Evolutionary conservation across 2,113 vertebrate species (phyloP).

Genomic region (Choloepus hoffmanni): DNA sequence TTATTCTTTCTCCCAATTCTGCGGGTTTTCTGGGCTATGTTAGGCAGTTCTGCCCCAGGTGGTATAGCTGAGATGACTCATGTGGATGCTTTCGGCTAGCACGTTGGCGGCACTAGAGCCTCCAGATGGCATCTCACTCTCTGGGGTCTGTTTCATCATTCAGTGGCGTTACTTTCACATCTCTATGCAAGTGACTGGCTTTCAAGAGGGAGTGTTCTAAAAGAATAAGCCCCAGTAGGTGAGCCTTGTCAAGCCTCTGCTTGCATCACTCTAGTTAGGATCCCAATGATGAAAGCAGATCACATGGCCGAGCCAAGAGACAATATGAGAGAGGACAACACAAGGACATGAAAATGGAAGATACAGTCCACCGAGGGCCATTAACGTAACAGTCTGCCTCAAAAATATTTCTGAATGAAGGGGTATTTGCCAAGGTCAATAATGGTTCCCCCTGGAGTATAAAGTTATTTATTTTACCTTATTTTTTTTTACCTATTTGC

Average conservation of each 20-base stretch:
- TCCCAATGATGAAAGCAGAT: background rate
- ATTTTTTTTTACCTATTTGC: background rate
- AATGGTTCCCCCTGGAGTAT: background rate
- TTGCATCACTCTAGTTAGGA: background rate
- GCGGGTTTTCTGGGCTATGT: background rate
- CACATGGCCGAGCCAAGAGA: background rate
- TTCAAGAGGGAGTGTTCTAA: background rate
- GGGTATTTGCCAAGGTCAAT: background rate
- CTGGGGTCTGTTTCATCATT: background rate
- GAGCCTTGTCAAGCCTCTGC: background rate
- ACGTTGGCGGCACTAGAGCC: background rate
- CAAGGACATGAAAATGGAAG: background rate
- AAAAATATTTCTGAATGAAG: background rate
- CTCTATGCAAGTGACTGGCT: background rate
- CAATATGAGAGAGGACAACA: background rate
- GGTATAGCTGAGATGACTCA: background rate
- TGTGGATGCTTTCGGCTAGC: background rate
- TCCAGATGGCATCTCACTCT: background rate
- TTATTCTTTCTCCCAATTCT: background rate
- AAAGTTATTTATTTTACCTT: background rate
- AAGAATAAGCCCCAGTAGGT: background rate
- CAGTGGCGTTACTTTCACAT: background rate
- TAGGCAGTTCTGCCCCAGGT: accelerated
- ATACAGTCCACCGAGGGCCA: background rate
- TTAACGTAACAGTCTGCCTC: background rate